phyloP scores from a whole-genome alignment of 2,797 vertebrate species.

The Harpagifer antarcticus region DNA sequence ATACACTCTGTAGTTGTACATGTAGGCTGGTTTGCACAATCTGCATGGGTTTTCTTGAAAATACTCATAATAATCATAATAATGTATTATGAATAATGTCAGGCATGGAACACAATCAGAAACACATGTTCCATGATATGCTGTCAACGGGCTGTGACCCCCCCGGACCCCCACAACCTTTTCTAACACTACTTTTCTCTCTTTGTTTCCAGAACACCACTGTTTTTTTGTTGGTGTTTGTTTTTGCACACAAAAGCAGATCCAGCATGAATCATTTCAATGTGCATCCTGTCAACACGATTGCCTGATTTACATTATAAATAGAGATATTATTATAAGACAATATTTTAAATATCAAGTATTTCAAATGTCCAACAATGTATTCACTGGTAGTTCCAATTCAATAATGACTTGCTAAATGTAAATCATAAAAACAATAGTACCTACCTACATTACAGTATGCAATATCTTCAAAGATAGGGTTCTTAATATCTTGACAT shows the following conservation, averaged over 20 bases:
- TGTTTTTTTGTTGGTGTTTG: neutral
- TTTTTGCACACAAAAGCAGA: neutral
- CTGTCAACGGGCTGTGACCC: slow-evolving; percentile 3
- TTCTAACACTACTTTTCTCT: slow-evolving; percentile 1
- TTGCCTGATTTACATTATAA: neutral
- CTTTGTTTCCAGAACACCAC: neutral
- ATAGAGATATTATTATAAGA: neutral
- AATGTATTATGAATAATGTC: slow-evolving; percentile 31
- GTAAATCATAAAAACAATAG: neutral
- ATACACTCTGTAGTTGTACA: slow-evolving; percentile 35
- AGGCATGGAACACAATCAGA: slow-evolving; percentile 2
- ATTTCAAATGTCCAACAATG: neutral
- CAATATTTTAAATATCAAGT: neutral
- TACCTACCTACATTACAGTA: neutral
- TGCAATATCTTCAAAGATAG: neutral
- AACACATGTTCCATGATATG: slow-evolving; percentile 25
- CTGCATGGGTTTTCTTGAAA: slow-evolving; percentile 38
- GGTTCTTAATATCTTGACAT: neutral
- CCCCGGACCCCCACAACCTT: neutral
- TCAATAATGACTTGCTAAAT: neutral
- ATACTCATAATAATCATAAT: slow-evolving; percentile 34
- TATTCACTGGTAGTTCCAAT: neutral
- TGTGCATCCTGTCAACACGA: neutral
- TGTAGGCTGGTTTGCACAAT: slow-evolving; percentile 37
- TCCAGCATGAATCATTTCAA: neutral